phyloP scores from a whole-genome alignment of 2,797 vertebrate genomes.

The Notoglanidium macrostoma region DNA sequence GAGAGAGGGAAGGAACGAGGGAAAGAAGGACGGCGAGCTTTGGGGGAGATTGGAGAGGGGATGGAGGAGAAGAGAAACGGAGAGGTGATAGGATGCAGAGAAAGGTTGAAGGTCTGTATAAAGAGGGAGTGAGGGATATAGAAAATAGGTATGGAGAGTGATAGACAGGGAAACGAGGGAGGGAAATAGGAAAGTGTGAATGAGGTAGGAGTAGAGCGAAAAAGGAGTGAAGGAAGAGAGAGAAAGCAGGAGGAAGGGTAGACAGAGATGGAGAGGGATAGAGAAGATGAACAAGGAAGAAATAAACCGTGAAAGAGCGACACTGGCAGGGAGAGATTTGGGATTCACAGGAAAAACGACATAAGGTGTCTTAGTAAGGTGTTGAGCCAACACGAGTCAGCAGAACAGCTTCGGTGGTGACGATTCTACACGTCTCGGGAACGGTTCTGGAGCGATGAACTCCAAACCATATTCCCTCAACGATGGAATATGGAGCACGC shows the following conservation, averaged over 20 bases:
- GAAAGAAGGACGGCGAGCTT: background rate
- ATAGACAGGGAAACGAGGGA: background rate
- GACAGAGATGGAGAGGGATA: background rate
- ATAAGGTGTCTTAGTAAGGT: background rate
- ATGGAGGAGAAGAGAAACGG: background rate
- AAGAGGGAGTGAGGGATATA: background rate
- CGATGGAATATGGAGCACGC: no score
- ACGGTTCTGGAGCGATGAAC: background rate
- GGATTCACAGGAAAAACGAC: background rate
- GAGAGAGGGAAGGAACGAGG: slow-evolving; percentile 27
- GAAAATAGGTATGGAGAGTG: background rate
- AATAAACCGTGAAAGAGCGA: slow-evolving; percentile 32
- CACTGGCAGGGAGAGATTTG: background rate
- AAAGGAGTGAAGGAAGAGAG: background rate
- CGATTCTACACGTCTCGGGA: background rate
- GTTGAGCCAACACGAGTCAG: background rate
- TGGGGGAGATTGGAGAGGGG: background rate
- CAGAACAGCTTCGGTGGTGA: background rate
- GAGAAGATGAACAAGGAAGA: background rate
- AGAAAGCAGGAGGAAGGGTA: background rate
- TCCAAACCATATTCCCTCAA: background rate
- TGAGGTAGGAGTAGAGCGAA: background rate
- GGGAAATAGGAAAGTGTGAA: background rate
- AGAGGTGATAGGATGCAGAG: background rate
- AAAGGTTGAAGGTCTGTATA: background rate